phyloP scores from a whole-genome alignment of 1,140 invertebrate species.

The Argopecten irradians region DNA sequence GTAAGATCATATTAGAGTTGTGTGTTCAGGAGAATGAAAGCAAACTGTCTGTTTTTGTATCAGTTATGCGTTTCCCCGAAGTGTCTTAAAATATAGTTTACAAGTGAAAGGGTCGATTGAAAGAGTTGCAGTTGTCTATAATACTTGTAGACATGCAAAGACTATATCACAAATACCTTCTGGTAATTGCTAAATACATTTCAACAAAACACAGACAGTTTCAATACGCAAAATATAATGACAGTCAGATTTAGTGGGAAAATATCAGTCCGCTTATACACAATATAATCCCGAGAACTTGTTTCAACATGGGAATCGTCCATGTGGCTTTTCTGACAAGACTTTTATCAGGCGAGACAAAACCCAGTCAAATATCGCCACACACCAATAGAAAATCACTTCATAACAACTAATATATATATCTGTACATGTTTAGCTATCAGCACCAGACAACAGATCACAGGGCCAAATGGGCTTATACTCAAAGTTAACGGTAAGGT shows the following conservation, averaged over 20 bases:
- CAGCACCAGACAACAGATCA: too few relatives aligned
- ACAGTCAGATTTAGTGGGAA: not conserved
- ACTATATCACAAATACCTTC: not conserved
- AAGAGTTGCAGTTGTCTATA: not conserved
- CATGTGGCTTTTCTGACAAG: not conserved
- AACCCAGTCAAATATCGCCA: too few relatives aligned
- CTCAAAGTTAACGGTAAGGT: too few relatives aligned
- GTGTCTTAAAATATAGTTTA: not conserved
- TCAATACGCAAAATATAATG: not conserved
- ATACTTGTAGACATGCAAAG: not conserved
- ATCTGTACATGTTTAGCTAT: too few relatives aligned
- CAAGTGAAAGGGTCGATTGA: not conserved
- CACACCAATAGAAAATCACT: too few relatives aligned
- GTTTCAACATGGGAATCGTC: not conserved
- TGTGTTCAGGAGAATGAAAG: not conserved
- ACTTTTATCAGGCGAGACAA: not conserved
- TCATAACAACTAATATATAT: too few relatives aligned
- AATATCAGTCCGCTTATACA: not conserved
- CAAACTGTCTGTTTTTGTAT: not conserved
- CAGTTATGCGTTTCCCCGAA: not conserved
- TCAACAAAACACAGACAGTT: not conserved
- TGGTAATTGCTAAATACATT: not conserved
- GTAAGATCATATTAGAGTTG: not conserved
- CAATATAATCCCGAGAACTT: not conserved
- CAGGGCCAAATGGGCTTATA: too few relatives aligned